Evolutionary conservation across 2,797 vertebrate species (phyloP).

Genomic region (Fringilla coelebs): DNA sequence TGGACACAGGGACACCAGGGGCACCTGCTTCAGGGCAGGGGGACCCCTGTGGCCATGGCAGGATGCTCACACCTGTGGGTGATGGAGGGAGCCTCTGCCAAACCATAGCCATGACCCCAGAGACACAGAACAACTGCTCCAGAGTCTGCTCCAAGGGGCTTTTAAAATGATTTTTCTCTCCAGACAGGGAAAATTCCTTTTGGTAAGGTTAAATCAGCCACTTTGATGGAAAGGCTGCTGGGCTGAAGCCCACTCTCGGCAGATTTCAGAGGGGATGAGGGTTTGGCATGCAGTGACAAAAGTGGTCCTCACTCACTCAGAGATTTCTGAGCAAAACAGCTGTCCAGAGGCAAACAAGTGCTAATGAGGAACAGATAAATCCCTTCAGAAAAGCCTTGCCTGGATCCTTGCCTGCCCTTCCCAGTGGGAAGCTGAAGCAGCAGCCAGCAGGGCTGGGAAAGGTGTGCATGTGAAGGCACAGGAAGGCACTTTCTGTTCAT

Average conservation of each 20-base stretch:
- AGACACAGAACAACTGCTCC: background rate
- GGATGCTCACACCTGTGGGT: background rate
- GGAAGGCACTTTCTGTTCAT: background rate
- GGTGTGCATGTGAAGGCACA: background rate
- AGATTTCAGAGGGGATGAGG: background rate
- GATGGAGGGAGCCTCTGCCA: background rate
- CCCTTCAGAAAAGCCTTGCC: background rate
- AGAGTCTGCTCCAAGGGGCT: too few species aligned
- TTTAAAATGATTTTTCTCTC: background rate
- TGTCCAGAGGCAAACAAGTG: background rate
- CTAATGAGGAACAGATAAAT: background rate
- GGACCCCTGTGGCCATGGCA: rapidly evolving
- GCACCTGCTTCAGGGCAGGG: background rate
- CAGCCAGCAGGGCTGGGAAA: background rate
- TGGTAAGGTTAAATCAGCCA: background rate
- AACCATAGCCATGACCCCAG: background rate
- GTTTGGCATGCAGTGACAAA: background rate
- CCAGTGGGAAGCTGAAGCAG: background rate
- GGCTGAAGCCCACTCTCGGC: background rate
- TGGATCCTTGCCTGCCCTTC: background rate
- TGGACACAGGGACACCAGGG: background rate
- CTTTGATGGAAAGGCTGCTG: background rate
- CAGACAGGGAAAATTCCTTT: background rate
- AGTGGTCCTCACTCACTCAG: background rate
- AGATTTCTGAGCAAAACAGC: background rate